These are phyloP conservation scores for Drosophila villosipedis DNA, from an alignment of 2,888 invertebrate genomes.

Conservation along the genomic window DNA sequence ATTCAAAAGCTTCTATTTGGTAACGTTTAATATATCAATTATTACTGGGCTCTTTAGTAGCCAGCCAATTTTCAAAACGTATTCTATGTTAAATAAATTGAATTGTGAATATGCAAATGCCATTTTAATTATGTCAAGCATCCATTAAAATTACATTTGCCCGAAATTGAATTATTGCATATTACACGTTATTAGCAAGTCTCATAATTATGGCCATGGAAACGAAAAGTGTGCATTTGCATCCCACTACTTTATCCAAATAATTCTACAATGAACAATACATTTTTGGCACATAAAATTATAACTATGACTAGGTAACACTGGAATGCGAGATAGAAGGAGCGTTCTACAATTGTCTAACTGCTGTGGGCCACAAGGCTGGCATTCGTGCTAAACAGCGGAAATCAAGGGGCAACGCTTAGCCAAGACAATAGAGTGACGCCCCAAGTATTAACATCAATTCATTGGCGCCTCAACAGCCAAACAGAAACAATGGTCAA, in stretches of 20 bases:
- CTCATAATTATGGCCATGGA: background rate
- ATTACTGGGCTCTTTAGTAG: background rate
- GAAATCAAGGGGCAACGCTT: conserved; percentile 35
- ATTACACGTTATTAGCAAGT: background rate
- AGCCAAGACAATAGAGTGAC: conserved; percentile 29
- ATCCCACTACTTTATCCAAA: background rate
- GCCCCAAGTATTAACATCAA: conserved; percentile 37
- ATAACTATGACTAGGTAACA: background rate
- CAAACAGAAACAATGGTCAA: conserved; percentile 23
- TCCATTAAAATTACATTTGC: background rate
- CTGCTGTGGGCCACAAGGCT: conserved; percentile 37
- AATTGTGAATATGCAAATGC: background rate
- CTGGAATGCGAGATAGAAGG: background rate
- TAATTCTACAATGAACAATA: background rate
- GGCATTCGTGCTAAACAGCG: conserved; percentile 35
- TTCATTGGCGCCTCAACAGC: conserved; percentile 36
- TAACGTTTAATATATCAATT: background rate
- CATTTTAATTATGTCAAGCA: background rate
- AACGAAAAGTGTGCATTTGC: background rate
- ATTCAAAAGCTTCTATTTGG: background rate
- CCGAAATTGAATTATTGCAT: background rate
- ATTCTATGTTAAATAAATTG: background rate
- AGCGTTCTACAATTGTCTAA: conserved; percentile 37
- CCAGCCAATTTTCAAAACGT: background rate
- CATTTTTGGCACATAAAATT: background rate